Evolutionary conservation across 2,888 invertebrate genomes (phyloP), one percentile per base, ranked within the genome.

Genomic region (Drosophila birchii): DNA sequence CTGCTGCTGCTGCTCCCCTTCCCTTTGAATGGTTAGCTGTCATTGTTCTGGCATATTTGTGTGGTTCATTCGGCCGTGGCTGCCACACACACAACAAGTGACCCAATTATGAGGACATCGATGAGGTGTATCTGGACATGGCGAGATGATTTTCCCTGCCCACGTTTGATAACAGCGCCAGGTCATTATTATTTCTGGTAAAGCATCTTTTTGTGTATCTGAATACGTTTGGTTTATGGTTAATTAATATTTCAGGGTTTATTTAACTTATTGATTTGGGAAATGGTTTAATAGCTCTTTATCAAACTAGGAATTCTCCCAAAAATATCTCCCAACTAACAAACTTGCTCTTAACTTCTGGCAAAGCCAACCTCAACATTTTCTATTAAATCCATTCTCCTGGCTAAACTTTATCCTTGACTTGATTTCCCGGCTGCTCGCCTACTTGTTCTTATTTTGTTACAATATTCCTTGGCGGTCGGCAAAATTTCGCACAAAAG

Each of bases 41-140:
- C 68, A 66, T 66, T 66, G 64, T 62, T 66, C 43, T 38, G 56
- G 57, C 41, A 64, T 29, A 64, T 62, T 64, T 51, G 49, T 62
- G 26, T 14, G 49, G 34, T 43, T 62, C 34, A 62, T 49, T 62
- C 26, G 34, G 16, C 41, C 26, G 56, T 57, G 29, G 32, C 36
- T 57, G 57, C 47, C 67, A 38, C 67, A 32, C 26, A 26, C 36
- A 67, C 49, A 68, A 67, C 68, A 68, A 68, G 49, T 68, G 68
- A 56, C 68, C 41, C 56, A 67, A 66, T 68, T 68, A 55, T 18
- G 57, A 29, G 41, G 57, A 68, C 49, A 57, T 67, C 39, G 36
- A 32, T 1, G 26, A 39, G 57, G 68, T 38, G 36, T 66, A 44
- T 62, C 38, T 66, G 64, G 47, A 41, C 47, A 49, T 36, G 57